Conservation (phyloP, 2,888 invertebrate genomes). For the Azorinus chamasolen region DNA sequence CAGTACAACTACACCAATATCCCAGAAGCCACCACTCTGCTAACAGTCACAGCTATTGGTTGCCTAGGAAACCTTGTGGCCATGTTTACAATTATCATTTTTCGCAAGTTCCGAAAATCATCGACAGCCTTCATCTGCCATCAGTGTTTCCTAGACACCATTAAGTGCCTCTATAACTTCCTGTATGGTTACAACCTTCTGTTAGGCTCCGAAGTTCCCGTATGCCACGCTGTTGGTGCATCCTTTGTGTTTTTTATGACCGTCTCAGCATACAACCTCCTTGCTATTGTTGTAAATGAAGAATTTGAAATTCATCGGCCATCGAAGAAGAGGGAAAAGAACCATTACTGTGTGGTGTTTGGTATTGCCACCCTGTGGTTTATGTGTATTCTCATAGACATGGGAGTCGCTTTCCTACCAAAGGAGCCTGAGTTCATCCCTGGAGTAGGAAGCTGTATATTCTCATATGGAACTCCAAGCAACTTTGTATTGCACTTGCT, state of each 20-base stretch:
- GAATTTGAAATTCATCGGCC: slow-evolving; percentile 81
- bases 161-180: slow-evolving; percentile 83
- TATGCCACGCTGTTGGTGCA: slow-evolving; percentile 94
- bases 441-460: slow-evolving; percentile 93
- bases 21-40: slow-evolving; percentile 74
- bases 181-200: slow-evolving; percentile 82
- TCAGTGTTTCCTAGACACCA: slow-evolving; percentile 83
- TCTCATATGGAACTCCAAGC: slow-evolving; percentile 94
- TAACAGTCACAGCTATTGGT: slow-evolving; percentile 77
- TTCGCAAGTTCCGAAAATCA: slow-evolving; percentile 77
- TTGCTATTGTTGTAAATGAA: slow-evolving; percentile 87
- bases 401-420: slow-evolving; percentile 89
- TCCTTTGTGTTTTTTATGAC: slow-evolving; percentile 95
- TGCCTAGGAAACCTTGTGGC: slow-evolving; percentile 78
- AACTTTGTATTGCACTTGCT: slow-evolving; percentile 96
- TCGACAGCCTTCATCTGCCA: slow-evolving; percentile 84
- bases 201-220: slow-evolving; percentile 67
- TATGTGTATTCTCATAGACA: slow-evolving; percentile 95
- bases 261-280: slow-evolving; percentile 96
- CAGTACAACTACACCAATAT: slow-evolving; percentile 16
- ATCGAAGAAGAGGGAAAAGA: slow-evolving; percentile 70
- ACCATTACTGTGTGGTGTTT: slow-evolving; percentile 92
- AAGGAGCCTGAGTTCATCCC: slow-evolving; percentile 87
- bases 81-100: slow-evolving; percentile 71
- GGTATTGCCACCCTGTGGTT: slow-evolving; percentile 98